phyloP scores from a whole-genome alignment of 2,113 vertebrate genomes.

The Oreochromis spilurus region DNA sequence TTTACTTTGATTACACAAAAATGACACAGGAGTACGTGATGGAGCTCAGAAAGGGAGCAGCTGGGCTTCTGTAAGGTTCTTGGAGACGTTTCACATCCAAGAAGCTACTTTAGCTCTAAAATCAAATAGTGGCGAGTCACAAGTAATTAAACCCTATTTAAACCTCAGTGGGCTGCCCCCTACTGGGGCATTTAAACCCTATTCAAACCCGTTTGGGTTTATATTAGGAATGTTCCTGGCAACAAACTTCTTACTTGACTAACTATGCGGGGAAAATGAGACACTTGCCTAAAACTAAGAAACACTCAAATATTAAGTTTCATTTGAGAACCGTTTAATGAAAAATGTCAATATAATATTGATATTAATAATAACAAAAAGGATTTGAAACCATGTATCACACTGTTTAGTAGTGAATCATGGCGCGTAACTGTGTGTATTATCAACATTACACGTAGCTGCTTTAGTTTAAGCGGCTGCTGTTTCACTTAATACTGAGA shows the following conservation, averaged over 20 bases:
- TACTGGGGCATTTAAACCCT: rapidly evolving
- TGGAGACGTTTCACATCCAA: background rate
- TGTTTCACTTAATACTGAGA: background rate
- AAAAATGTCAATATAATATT: background rate
- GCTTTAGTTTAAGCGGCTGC: background rate
- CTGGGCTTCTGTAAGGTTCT: rapidly evolving
- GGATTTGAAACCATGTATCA: background rate
- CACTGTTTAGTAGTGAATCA: rapidly evolving
- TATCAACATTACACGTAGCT: background rate
- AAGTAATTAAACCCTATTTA: background rate
- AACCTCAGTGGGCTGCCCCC: background rate
- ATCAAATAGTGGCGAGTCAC: background rate
- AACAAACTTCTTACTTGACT: background rate
- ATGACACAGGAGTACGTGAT: rapidly evolving
- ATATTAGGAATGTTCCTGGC: background rate
- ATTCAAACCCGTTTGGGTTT: background rate
- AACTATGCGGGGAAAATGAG: rapidly evolving
- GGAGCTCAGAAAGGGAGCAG: background rate
- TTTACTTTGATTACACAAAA: background rate
- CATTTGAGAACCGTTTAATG: background rate
- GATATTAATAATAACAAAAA: background rate
- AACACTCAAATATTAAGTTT: background rate
- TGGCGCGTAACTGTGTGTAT: background rate
- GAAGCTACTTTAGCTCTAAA: background rate
- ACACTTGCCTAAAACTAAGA: rapidly evolving